These are phyloP conservation scores for Alectura lathami DNA, from an alignment of 2,113 vertebrate species.

Conservation along the genomic window DNA sequence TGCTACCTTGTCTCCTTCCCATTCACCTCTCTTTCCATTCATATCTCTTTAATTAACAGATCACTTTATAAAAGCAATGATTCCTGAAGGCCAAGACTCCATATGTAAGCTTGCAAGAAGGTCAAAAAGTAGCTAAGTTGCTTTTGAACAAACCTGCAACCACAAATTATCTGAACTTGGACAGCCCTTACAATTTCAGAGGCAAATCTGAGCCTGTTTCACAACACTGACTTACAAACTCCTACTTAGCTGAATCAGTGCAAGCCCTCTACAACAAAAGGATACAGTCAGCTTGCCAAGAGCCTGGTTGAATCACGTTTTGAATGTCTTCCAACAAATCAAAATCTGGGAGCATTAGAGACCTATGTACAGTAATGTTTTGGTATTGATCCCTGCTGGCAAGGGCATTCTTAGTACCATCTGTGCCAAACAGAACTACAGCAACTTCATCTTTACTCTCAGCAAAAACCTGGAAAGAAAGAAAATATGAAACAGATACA, in stretches of 20 bases:
- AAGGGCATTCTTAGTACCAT: constrained; percentile 84
- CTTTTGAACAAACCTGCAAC: not conserved
- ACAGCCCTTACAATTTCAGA: not conserved
- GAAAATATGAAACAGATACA: not conserved
- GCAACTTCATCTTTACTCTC: constrained; percentile 92
- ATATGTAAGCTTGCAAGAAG: not conserved
- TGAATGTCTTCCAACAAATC: constrained; percentile 90
- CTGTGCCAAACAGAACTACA: constrained; percentile 91
- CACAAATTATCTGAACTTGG: not conserved
- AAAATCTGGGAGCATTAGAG: constrained; percentile 89
- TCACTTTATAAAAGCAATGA: not conserved
- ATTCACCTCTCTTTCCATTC: no score
- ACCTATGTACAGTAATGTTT: constrained; percentile 86
- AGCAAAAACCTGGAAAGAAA: constrained; percentile 86
- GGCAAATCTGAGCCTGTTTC: not conserved
- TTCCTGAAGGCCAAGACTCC: not conserved
- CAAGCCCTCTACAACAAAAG: constrained; percentile 57
- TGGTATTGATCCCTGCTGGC: constrained; percentile 84
- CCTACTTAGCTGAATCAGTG: not conserved
- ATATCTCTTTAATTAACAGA: constrained; percentile 20
- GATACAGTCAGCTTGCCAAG: constrained; percentile 93
- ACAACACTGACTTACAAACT: not conserved
- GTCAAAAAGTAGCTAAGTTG: not conserved
- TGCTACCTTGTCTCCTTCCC: not conserved
- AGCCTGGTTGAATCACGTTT: constrained; percentile 79